Conservation (phyloP, 2,113 vertebrate genomes). For the Nannobrachium achirus region DNA sequence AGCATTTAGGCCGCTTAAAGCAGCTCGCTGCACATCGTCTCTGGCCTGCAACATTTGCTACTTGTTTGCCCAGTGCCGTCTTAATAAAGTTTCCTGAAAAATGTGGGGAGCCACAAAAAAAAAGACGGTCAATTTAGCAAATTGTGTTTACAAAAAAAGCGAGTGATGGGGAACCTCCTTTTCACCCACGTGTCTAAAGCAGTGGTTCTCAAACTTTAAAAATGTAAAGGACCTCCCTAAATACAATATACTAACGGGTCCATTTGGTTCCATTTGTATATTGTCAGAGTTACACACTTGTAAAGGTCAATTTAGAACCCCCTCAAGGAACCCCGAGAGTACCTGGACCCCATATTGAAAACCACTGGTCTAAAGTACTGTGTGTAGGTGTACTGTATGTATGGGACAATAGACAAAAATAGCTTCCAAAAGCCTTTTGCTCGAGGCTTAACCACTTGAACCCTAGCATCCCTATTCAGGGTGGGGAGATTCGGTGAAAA, state of each 20-base stretch:
- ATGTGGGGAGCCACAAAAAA: conserved; percentile 27
- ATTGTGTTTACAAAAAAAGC: neutral
- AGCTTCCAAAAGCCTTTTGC: conserved; percentile 38
- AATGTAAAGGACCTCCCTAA: too few relatives aligned
- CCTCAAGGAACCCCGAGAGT: too few relatives aligned
- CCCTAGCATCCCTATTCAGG: too few relatives aligned
- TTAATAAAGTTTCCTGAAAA: conserved; percentile 63
- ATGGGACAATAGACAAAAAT: conserved; percentile 47
- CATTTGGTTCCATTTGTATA: too few relatives aligned
- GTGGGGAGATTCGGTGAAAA: too few relatives aligned
- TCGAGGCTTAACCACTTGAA: conserved; percentile 8
- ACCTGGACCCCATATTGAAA: too few relatives aligned
- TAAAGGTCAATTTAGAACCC: too few relatives aligned
- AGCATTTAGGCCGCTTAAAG: conserved; percentile 84
- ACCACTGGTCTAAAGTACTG: neutral
- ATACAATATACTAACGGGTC: too few relatives aligned
- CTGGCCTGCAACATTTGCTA: conserved; percentile 75
- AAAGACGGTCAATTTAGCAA: conserved; percentile 23
- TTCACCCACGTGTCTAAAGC: neutral
- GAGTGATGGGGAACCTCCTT: conserved; percentile 14
- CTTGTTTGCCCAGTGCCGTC: conserved; percentile 73
- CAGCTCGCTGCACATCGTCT: conserved; percentile 75
- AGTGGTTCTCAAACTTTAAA: too few relatives aligned
- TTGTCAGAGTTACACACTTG: too few relatives aligned
- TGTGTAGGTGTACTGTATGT: conserved; percentile 17